Conservation (phyloP, 2,888 invertebrate genomes). For the Uloborus plumipes region DNA sequence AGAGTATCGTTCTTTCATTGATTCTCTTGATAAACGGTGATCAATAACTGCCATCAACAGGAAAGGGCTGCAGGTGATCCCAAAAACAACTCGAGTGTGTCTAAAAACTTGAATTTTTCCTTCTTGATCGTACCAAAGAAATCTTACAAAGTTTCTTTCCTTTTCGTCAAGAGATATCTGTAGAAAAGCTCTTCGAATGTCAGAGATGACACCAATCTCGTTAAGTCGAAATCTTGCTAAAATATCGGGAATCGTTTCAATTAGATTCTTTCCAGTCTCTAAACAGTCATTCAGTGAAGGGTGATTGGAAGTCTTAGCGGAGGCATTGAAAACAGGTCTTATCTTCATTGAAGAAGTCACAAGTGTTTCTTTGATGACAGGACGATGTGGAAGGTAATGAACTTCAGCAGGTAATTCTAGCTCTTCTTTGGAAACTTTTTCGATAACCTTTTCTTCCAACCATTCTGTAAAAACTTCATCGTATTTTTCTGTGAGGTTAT, state of each 20-base stretch:
- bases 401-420: not conserved
- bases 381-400: not conserved
- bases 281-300: conserved; percentile 19
- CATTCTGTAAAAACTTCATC: not conserved
- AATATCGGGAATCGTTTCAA: conserved; percentile 6
- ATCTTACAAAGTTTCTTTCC: conserved; percentile 2
- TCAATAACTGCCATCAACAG: conserved; percentile 5
- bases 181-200: conserved; percentile 15
- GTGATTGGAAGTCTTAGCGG: not conserved
- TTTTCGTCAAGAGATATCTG: conserved; percentile 8
- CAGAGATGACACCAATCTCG: not conserved
- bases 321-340: conserved; percentile 17
- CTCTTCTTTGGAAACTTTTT: too few species aligned
- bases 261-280: conserved; percentile 17
- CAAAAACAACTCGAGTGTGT: conserved; percentile 8
- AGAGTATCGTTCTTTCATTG: not conserved
- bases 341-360: conserved; percentile 12
- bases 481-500: not conserved
- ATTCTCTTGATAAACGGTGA: conserved; percentile 9
- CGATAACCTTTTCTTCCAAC: not conserved
- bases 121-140: conserved; percentile 3
- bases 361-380: not conserved
- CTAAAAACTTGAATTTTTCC: not conserved
- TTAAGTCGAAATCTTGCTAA: not conserved
- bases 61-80: conserved; percentile 6